These are phyloP conservation scores for Scleropages formosus DNA, from an alignment of 2,797 vertebrate genomes.

Conservation along the genomic window DNA sequence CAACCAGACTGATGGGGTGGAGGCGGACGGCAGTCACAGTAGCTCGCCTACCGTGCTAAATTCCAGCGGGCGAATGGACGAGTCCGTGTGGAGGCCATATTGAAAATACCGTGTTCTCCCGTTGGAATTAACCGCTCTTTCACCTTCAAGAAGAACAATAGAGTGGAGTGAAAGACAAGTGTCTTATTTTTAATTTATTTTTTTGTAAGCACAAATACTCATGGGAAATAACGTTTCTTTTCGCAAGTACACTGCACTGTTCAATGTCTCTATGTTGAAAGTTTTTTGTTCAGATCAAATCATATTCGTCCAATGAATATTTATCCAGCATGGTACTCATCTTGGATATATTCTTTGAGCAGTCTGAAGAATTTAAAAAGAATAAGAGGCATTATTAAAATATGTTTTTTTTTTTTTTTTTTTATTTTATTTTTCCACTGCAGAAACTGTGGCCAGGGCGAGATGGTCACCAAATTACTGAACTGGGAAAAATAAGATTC, in stretches of 20 bases:
- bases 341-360: slow-evolving; percentile 26
- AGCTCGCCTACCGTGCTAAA: slow-evolving; percentile 86
- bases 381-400: slow-evolving; percentile 42
- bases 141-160: slow-evolving; percentile 33
- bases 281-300: slow-evolving; percentile 23
- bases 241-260: slow-evolving; percentile 42
- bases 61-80: slow-evolving; percentile 87
- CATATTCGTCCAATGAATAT: slow-evolving; percentile 28
- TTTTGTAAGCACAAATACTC: slow-evolving; percentile 48
- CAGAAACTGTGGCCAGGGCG: slow-evolving; percentile 33
- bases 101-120: slow-evolving; percentile 53
- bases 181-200: slow-evolving; percentile 35
- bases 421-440: slow-evolving; percentile 43
- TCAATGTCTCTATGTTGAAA: slow-evolving; percentile 27
- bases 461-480: slow-evolving; percentile 37
- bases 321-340: slow-evolving; percentile 29
- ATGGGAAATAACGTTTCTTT: slow-evolving; percentile 34
- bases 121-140: slow-evolving; percentile 30
- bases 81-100: slow-evolving; percentile 85
- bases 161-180: slow-evolving; percentile 30
- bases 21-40: slow-evolving; percentile 85
- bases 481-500: slow-evolving; percentile 46
- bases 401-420: slow-evolving; percentile 29
- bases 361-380: slow-evolving; percentile 28
- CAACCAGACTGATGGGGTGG: slow-evolving; percentile 81